Evolutionary conservation across 2,113 vertebrate species (phyloP), one percentile per base, ranked within the genome.

Genomic region (Melanostigma gelatinosum): DNA sequence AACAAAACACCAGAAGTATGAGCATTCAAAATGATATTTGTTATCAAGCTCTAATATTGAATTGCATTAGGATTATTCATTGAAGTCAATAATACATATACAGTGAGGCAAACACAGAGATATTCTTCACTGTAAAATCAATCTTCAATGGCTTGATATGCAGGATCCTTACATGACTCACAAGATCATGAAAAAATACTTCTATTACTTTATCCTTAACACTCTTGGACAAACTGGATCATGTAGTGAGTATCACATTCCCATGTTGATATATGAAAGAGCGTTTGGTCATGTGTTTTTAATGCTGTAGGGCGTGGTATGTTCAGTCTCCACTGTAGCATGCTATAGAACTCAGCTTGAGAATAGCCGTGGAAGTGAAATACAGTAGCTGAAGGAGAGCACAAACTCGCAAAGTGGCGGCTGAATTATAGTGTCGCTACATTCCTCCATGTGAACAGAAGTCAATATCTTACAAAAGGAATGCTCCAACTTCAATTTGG

Each of bases 401-500:
- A 68, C 36, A 57, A 75, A 36, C 52, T 27, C 62, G 2, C n/a
- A 52, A 42, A 66, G 11, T 8, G 8, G 40, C 20, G 22, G 48
- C 50, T 61, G 36, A 80, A 77, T 73, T 50, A 60, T 27, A 79
- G 5, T 36, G 27, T 12, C 22, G 18, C 62, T 22, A 20, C 50
- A 69, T 48, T 79, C 29, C 66, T 79, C 20, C 11, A 27, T 62
- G 34, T 22, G 71, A 78, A 80, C 46, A 82, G 80, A 86, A 84
- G 79, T 60, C 55, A 61, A 67, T 62, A 50, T 27, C 7, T 42
- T 13, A 85, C 62, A 78, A 83, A 83, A 71, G 52, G 27, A 85
- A 74, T 46, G 82, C 60, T 75, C 74, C 36, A 89, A 85, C 77
- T 69, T 82, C 54, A 71, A 71, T 85, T 83, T 72, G 80, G 58